phyloP scores from a whole-genome alignment of 2,888 invertebrate species.

The Agrochola lota region DNA sequence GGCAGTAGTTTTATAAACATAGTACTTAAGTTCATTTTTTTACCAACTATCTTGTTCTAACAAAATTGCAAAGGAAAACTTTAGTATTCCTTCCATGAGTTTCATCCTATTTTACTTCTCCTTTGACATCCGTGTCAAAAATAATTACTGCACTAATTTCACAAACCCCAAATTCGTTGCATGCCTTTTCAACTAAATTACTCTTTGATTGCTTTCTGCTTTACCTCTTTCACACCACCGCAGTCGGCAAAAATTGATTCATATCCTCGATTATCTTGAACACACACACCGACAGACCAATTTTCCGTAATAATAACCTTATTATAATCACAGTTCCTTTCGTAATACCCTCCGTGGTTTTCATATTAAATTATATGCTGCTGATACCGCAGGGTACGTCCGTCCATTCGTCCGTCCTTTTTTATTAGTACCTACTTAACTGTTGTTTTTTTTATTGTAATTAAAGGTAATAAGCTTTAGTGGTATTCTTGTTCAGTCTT shows the following conservation, averaged over 20 bases:
- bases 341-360: conserved; percentile 64
- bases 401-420: conserved; percentile 58
- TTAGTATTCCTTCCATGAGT: neutral
- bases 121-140: neutral
- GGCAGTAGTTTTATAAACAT: neutral
- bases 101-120: neutral
- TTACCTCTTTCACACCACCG: conserved; percentile 24
- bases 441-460: conserved; percentile 49
- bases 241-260: conserved; percentile 60
- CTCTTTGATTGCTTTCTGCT: neutral
- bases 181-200: neutral
- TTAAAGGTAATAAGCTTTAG: conserved; percentile 55
- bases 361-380: conserved; percentile 68
- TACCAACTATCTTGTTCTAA: neutral
- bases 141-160: neutral
- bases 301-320: conserved; percentile 68
- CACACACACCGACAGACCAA: conserved; percentile 61
- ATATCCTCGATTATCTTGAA: conserved; percentile 59
- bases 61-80: neutral
- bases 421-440: conserved; percentile 70
- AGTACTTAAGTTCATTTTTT: neutral
- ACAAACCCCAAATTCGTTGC: neutral
- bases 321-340: conserved; percentile 66
- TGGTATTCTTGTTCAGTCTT: conserved; percentile 36
- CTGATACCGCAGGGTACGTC: conserved; percentile 64